Evolutionary conservation across 2,888 invertebrate genomes (phyloP), one percentile per base, ranked within the genome.

Genomic region (Boloria euphrosyne): DNA sequence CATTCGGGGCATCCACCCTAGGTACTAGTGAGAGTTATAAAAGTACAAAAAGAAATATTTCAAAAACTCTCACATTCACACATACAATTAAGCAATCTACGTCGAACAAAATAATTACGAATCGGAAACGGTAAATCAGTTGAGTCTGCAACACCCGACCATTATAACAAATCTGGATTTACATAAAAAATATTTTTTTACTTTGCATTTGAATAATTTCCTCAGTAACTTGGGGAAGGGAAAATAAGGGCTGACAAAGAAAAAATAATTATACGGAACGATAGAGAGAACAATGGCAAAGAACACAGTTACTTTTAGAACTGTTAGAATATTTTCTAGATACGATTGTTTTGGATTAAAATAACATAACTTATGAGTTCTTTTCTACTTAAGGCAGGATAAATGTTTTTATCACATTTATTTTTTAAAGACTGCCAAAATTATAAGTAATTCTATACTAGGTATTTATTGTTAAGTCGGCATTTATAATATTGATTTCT

Each of bases 81-180:
- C 18, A n/a, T 13, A 57, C 27, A 52, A 63, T 55, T 51, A 66
- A 47, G 55, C 46, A 66, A 66, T 55, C 68, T 62, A 49, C 44
- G 27, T 44, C 60, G 38, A 63, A 67, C 65, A 50, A 68, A 68
- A 72, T 67, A 68, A 68, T 72, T 68, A 70, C 64, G 49, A 51
- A 70, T 65, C 66, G 70, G 70, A 72, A 68, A 68, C 55, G 22
- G 17, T 66, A 49, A 67, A 69, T 68, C 67, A 51, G 61, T 67
- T 46, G 53, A 67, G 57, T 57, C 49, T 31, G 49, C 59, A 59
- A 59, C 49, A 49, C 59, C 62, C 49, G 51, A 17, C 65, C 53
- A 65, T 70, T 70, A 67, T 44, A 31, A 53, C 18, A 46, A 49
- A 59, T 59, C 59, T 17, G 50, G 50, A 59, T 59, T 59, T 59